Conservation (phyloP, 2,888 invertebrate species). For the Patella depressa region DNA sequence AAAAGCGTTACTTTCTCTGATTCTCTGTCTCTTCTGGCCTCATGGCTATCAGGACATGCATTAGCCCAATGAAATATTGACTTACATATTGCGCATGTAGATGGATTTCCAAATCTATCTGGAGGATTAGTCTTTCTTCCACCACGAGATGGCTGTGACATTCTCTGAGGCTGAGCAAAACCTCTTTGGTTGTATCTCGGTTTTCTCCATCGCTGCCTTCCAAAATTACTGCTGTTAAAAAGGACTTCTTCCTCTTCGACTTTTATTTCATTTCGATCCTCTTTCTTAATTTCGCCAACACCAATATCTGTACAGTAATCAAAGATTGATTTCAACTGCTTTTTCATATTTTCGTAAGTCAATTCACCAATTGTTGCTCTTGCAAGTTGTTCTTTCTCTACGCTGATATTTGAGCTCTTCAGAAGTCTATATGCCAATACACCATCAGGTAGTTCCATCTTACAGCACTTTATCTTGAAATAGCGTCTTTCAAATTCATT, state of each 20-base stretch:
- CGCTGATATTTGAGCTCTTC: not conserved
- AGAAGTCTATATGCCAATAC: not conserved
- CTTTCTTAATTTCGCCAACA: too few species aligned
- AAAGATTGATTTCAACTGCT: conserved; percentile 3
- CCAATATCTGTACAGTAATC: not conserved
- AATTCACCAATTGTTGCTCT: not conserved
- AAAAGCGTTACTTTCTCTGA: conserved; percentile 1
- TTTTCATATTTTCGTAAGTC: not conserved
- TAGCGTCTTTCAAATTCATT: not conserved
- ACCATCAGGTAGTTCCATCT: conserved; percentile 3
- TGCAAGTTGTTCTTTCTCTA: conserved; percentile 2
- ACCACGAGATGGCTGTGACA: not conserved
- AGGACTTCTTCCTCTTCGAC: too few species aligned
- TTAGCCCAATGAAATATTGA: not conserved
- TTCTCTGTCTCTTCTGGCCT: not conserved
- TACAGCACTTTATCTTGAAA: not conserved
- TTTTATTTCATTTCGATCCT: too few species aligned
- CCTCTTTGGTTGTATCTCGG: not conserved
- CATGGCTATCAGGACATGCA: not conserved
- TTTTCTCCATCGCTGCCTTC: too few species aligned
- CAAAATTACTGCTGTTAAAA: not conserved
- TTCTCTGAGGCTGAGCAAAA: too few species aligned
- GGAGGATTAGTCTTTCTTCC: not conserved
- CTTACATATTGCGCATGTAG: not conserved
- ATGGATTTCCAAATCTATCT: not conserved